Evolutionary conservation across 2,888 invertebrate species (phyloP).

Genomic region (Notodonta dromedarius): DNA sequence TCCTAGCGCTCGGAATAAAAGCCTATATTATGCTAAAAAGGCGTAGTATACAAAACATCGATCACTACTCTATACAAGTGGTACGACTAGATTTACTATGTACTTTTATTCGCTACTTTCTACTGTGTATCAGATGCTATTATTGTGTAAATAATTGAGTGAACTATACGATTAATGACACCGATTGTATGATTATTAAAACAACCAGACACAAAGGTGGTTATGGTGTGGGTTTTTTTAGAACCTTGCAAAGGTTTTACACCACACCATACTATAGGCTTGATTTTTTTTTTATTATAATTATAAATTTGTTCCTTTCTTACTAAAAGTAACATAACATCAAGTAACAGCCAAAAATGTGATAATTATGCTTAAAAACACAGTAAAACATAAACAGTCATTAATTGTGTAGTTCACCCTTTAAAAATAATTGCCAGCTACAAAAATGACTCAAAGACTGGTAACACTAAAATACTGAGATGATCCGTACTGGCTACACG

Average conservation of each 20-base stretch:
- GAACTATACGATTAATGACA: background rate
- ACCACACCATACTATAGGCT: too few species aligned
- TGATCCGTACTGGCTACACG: constrained; percentile 15
- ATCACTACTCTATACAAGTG: background rate
- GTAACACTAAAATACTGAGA: constrained; percentile 42
- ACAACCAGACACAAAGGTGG: too few species aligned
- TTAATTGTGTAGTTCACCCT: constrained; percentile 2
- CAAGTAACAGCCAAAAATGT: too few species aligned
- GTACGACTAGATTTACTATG: constrained; percentile 2
- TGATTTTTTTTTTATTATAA: too few species aligned
- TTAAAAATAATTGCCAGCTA: background rate
- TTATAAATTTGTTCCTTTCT: too few species aligned
- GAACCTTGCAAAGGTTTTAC: too few species aligned
- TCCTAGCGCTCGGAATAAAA: background rate
- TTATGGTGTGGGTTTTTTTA: too few species aligned
- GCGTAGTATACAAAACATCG: background rate
- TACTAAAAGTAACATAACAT: too few species aligned
- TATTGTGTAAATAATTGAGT: background rate
- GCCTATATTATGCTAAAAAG: background rate
- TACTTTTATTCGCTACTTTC: constrained; percentile 2
- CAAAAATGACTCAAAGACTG: constrained; percentile 10
- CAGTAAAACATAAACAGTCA: background rate
- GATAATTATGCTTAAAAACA: too few species aligned
- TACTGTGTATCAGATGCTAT: background rate
- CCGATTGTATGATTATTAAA: too few species aligned